Percentiles rank a stretch among this genome's conserved stretches.
Evolutionary conservation across 2,113 vertebrate genomes (phyloP).

Genomic region (Prietella phreatophila): DNA sequence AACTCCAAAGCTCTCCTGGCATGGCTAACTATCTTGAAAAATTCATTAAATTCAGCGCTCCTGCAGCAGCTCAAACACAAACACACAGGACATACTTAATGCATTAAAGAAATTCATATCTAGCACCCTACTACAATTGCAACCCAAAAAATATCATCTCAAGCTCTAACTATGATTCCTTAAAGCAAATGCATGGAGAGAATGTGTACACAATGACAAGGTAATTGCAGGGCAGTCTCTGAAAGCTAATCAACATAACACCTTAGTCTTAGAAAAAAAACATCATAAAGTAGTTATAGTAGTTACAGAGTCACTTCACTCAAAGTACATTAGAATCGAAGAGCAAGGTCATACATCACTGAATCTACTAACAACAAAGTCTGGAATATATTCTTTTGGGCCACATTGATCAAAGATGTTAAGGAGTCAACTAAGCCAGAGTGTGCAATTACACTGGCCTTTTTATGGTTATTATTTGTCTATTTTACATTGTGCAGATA

Average conservation of each 20-base stretch:
- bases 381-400: background rate
- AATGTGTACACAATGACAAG: background rate
- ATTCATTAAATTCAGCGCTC: background rate
- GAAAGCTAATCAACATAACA: background rate
- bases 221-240: background rate
- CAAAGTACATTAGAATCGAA: background rate
- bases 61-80: background rate
- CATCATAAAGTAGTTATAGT: background rate
- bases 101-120: background rate
- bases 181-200: background rate
- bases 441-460: background rate
- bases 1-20: background rate
- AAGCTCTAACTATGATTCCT: background rate
- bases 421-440: background rate
- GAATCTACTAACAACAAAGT: background rate
- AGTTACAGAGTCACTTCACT: background rate
- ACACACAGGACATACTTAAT: background rate
- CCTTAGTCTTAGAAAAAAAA: conserved; percentile 1
- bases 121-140: background rate
- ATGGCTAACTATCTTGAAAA: background rate
- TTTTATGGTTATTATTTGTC: background rate
- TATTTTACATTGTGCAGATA: background rate
- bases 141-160: background rate
- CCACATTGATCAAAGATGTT: background rate
- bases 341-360: background rate